phyloP scores from a whole-genome alignment of 30 jellyfish, hydroid and myxozoan species.

The Hydractinia echinata region DNA sequence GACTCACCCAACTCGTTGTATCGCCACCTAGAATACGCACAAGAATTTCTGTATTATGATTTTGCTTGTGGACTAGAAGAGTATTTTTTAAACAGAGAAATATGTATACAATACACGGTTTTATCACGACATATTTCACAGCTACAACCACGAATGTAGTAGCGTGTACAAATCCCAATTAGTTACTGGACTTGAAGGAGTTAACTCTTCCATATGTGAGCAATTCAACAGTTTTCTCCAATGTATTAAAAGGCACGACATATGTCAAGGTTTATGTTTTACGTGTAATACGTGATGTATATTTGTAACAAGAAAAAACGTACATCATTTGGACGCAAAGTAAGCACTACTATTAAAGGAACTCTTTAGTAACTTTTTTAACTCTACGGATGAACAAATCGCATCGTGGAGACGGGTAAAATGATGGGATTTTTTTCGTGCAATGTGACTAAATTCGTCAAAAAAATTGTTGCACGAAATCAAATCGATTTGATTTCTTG shows the following conservation, averaged over 20 bases:
- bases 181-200: constrained; percentile 4
- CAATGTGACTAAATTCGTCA: too few relatives aligned
- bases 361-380: not conserved
- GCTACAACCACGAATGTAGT: not conserved
- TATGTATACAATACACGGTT: not conserved
- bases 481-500: too few relatives aligned
- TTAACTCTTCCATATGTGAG: not conserved
- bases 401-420: too few relatives aligned
- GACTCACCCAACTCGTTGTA: not conserved
- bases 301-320: constrained; percentile 1
- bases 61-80: not conserved
- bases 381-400: too few relatives aligned
- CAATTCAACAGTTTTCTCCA: not conserved
- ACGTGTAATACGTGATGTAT: not conserved
- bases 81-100: not conserved
- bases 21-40: constrained; percentile 9
- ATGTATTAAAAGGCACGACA: constrained; percentile 8
- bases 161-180: not conserved
- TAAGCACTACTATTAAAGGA: not conserved
- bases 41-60: not conserved
- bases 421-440: too few relatives aligned
- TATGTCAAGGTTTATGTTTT: constrained; percentile 12
- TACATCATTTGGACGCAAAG: not conserved
- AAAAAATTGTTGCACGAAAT: too few relatives aligned
- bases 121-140: constrained; percentile 6